Evolutionary conservation across 2,113 vertebrate genomes (phyloP).

Genomic region (Prionailurus viverrinus): DNA sequence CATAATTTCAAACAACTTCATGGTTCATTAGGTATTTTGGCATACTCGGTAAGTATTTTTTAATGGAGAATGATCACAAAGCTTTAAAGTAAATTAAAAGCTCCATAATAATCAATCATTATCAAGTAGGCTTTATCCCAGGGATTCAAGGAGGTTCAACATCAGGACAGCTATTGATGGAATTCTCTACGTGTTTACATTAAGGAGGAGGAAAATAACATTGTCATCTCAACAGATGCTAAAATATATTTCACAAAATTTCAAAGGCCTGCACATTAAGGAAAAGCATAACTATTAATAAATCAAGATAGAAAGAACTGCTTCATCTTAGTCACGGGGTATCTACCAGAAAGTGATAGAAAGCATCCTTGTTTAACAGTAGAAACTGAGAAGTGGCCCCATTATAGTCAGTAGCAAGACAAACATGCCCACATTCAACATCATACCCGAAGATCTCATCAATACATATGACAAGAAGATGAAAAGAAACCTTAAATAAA

Average conservation of each 20-base stretch:
- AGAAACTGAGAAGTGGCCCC: constrained; percentile 16
- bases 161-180: constrained; percentile 56
- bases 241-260: constrained; percentile 65
- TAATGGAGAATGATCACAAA: constrained; percentile 65
- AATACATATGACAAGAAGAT: not conserved
- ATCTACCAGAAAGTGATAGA: not conserved
- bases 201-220: not conserved
- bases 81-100: constrained; percentile 69
- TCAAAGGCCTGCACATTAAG: constrained; percentile 46
- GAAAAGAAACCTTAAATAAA: not conserved
- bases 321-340: not conserved
- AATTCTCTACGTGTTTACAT: constrained; percentile 62
- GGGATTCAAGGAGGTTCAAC: constrained; percentile 62
- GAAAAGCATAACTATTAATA: constrained; percentile 42
- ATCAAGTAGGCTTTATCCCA: constrained; percentile 63
- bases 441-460: not conserved
- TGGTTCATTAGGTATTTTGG: constrained; percentile 57
- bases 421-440: not conserved
- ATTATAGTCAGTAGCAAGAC: not conserved
- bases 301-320: constrained; percentile 1
- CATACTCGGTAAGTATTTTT: constrained; percentile 52
- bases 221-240: not conserved
- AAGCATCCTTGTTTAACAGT: not conserved
- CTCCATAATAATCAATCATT: constrained; percentile 69
- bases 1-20: constrained; percentile 64